These are phyloP conservation scores for Burhinus bistriatus DNA, from an alignment of 2,113 vertebrate genomes.

Conservation along the genomic window DNA sequence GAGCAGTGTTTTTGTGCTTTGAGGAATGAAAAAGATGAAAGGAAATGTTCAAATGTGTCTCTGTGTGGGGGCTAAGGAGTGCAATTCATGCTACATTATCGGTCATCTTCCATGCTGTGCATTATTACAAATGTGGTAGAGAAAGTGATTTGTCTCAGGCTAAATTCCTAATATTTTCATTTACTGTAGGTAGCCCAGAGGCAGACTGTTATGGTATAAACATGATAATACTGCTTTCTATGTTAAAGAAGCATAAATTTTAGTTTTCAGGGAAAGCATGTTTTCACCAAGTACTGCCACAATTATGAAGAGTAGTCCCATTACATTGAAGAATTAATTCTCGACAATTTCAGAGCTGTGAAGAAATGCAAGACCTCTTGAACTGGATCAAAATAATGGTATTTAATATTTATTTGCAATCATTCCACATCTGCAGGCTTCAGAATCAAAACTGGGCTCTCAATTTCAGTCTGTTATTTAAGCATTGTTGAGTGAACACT, in stretches of 20 bases:
- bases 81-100: background rate
- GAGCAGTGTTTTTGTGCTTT: background rate
- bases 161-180: background rate
- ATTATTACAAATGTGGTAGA: background rate
- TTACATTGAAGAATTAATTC: background rate
- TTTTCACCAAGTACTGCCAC: background rate
- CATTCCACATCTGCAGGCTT: background rate
- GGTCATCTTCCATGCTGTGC: background rate
- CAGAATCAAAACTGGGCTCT: background rate
- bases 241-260: background rate
- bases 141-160: background rate
- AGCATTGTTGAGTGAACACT: background rate
- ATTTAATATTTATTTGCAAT: background rate
- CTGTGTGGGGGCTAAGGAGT: background rate
- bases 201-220: background rate
- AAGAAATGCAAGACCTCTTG: background rate
- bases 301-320: background rate
- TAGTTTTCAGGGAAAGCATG: background rate
- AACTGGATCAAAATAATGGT: background rate
- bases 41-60: background rate
- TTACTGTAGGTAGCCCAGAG: background rate
- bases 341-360: background rate
- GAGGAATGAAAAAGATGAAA: background rate
- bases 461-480: background rate
- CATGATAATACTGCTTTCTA: background rate